phyloP scores from a whole-genome alignment of 2,113 vertebrate genomes.

The Apodemus speciosus region DNA sequence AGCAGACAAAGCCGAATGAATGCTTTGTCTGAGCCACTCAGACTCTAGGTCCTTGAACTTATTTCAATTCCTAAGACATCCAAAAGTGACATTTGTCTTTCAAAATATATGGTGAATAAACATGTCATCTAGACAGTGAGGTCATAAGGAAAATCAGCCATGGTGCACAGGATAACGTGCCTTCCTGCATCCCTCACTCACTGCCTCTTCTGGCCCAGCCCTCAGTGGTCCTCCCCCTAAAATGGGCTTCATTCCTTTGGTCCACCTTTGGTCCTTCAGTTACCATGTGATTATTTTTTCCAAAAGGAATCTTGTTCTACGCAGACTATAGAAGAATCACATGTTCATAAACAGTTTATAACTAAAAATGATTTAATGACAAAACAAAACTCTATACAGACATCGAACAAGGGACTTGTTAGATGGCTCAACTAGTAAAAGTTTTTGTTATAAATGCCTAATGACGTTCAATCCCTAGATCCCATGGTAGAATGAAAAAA shows the following conservation, averaged over 20 bases:
- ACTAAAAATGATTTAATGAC: not conserved
- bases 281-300: not conserved
- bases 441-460: not conserved
- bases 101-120: not conserved
- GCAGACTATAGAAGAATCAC: not conserved
- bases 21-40: not conserved
- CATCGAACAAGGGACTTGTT: not conserved
- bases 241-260: not conserved
- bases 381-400: not conserved
- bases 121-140: not conserved
- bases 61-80: not conserved
- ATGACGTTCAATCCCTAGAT: not conserved
- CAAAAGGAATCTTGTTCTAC: not conserved
- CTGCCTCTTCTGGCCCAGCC: not conserved
- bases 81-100: constrained; percentile 24
- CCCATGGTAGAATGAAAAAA: not conserved
- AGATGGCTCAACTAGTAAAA: not conserved
- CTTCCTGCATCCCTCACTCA: not conserved
- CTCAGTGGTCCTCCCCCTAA: not conserved
- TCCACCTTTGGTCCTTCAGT: not conserved
- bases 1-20: not conserved
- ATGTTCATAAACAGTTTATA: not conserved
- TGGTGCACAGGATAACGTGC: not conserved
- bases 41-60: not conserved
- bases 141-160: not conserved